Percentiles rank a stretch among this genome's conserved stretches.
These are phyloP conservation scores for Andrena flavipes DNA, from an alignment of 2,888 invertebrate species.

Conservation along the genomic window DNA sequence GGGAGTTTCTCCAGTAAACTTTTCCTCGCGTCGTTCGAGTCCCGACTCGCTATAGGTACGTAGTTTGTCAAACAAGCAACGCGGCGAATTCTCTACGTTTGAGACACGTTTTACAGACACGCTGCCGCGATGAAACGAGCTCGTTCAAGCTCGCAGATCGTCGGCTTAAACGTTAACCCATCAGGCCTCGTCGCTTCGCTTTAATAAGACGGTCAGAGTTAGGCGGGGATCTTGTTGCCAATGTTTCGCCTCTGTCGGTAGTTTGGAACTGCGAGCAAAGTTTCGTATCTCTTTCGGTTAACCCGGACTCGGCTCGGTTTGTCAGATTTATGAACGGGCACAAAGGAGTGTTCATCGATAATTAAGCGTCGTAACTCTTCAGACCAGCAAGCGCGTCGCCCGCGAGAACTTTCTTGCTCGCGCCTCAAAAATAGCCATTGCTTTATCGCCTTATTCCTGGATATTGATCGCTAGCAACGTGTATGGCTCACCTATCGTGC, in stretches of 20 bases:
- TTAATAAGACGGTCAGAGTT: conserved; percentile 39
- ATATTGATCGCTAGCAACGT: too few species aligned
- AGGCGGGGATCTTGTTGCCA: conserved; percentile 24
- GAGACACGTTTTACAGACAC: neutral
- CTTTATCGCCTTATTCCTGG: neutral
- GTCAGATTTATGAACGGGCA: conserved; percentile 39
- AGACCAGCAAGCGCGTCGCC: neutral
- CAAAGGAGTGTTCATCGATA: conserved; percentile 26
- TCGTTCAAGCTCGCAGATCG: too few species aligned
- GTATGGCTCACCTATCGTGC: conserved; percentile 1
- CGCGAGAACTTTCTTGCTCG: neutral
- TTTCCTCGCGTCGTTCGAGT: neutral
- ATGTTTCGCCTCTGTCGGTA: conserved; percentile 40
- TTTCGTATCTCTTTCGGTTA: conserved; percentile 47
- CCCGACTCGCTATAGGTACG: neutral
- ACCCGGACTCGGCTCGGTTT: neutral
- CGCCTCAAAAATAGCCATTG: neutral
- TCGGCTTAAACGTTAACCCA: too few species aligned
- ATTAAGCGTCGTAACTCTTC: conserved; percentile 33
- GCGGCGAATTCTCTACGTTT: conserved; percentile 3
- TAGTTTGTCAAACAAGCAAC: neutral
- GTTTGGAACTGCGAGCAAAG: conserved; percentile 25
- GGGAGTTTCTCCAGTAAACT: neutral
- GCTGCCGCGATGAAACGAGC: too few species aligned
- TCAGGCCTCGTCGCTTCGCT: neutral